These are phyloP conservation scores for Troilus luridus DNA, from an alignment of 2,888 invertebrate genomes.

Conservation along the genomic window DNA sequence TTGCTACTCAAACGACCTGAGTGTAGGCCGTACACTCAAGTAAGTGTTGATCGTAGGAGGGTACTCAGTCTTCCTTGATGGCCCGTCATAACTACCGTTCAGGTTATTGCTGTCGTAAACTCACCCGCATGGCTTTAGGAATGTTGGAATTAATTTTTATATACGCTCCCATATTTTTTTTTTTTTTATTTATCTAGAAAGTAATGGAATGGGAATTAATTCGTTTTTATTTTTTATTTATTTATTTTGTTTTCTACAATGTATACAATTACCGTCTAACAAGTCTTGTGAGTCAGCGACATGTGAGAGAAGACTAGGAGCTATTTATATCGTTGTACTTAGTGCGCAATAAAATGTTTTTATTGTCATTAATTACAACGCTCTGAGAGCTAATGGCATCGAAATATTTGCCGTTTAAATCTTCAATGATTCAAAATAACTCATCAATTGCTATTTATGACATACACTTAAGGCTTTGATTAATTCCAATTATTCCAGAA, in stretches of 20 bases:
- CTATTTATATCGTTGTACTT: not conserved
- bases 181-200: not conserved
- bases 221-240: not conserved
- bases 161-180: not conserved
- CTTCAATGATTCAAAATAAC: not conserved
- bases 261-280: not conserved
- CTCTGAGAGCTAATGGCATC: not conserved
- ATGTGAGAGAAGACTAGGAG: not conserved
- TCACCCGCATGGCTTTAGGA: not conserved
- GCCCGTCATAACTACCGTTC: not conserved
- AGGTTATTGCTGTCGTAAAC: conserved; percentile 1
- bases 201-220: not conserved
- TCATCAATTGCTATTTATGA: too few species aligned
- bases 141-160: not conserved
- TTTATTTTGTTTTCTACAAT: not conserved
- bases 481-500: too few species aligned
- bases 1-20: not conserved
- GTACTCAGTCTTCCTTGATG: not conserved
- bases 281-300: not conserved
- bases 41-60: not conserved
- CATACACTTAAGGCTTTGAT: too few species aligned
- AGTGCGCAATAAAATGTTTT: not conserved
- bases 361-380: not conserved
- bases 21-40: not conserved
- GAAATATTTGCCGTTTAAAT: not conserved